These are phyloP conservation scores for Pristionchus arcanus DNA, from an alignment of 2,888 invertebrate species.

Conservation along the genomic window DNA sequence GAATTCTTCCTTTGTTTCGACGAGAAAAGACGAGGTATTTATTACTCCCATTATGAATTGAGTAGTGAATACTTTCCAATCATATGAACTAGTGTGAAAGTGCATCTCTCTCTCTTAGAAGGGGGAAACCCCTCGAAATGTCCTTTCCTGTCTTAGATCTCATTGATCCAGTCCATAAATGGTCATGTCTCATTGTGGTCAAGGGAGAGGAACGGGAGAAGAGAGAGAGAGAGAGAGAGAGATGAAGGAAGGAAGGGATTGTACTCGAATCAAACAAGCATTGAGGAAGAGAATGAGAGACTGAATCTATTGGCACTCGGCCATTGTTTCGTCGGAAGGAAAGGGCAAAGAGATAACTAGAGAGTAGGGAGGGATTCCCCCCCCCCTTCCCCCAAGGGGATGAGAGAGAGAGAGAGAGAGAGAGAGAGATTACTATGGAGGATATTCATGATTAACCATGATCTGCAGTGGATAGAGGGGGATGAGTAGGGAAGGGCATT, in stretches of 20 bases:
- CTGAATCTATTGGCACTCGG: background rate
- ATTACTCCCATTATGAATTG: background rate
- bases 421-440: background rate
- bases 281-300: slow-evolving; percentile 31
- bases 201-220: slow-evolving; percentile 38
- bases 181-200: background rate
- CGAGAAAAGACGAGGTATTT: slow-evolving; percentile 27
- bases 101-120: background rate
- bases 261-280: slow-evolving; percentile 21
- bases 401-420: background rate
- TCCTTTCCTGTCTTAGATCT: background rate
- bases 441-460: background rate
- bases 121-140: background rate
- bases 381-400: background rate
- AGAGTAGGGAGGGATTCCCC: slow-evolving; percentile 35
- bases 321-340: slow-evolving; percentile 21
- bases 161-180: background rate
- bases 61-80: background rate
- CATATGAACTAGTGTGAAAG: background rate
- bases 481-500: background rate
- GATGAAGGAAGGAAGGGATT: background rate
- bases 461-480: background rate
- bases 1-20: slow-evolving; percentile 30
- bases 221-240: slow-evolving; percentile 22
- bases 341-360: slow-evolving; percentile 41